These are phyloP conservation scores for Charina bottae DNA, from an alignment of 2,113 vertebrate species.

Conservation along the genomic window DNA sequence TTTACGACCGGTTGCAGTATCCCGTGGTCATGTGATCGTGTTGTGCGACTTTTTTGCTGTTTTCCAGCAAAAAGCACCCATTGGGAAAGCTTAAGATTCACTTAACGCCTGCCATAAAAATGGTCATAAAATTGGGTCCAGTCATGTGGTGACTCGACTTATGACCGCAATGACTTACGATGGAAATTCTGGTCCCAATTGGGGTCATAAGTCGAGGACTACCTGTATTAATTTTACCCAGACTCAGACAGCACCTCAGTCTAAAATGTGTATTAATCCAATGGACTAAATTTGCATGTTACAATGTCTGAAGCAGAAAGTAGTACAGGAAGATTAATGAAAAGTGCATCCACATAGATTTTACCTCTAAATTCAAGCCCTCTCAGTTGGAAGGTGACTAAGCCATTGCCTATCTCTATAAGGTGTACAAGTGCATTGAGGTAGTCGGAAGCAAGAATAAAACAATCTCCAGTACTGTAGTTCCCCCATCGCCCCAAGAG, in stretches of 20 bases:
- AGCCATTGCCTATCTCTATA: conserved; percentile 88
- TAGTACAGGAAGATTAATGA: neutral
- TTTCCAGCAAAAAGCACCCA: too few species aligned
- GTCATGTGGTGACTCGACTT: too few species aligned
- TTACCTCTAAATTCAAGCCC: conserved; percentile 91
- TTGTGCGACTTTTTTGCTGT: too few species aligned
- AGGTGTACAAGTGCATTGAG: conserved; percentile 91
- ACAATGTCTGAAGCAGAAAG: conserved; percentile 15
- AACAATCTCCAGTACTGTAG: conserved; percentile 89
- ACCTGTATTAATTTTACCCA: neutral
- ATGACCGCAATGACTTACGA: too few species aligned
- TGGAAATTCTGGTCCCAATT: too few species aligned
- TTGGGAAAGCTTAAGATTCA: too few species aligned
- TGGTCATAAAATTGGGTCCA: too few species aligned
- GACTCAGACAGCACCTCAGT: neutral
- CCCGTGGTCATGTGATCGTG: too few species aligned
- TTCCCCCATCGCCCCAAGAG: conserved; percentile 88
- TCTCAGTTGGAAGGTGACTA: conserved; percentile 88
- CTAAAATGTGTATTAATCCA: neutral
- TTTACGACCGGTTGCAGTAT: too few species aligned
- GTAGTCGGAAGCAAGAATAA: conserved; percentile 92
- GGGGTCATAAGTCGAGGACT: too few species aligned
- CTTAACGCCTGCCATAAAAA: too few species aligned
- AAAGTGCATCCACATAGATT: neutral
- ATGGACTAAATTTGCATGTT: neutral